Evolutionary conservation across 1,140 invertebrate genomes (phyloP), one percentile per base, ranked within the genome.

Genomic region (Drosophila ambigua): DNA sequence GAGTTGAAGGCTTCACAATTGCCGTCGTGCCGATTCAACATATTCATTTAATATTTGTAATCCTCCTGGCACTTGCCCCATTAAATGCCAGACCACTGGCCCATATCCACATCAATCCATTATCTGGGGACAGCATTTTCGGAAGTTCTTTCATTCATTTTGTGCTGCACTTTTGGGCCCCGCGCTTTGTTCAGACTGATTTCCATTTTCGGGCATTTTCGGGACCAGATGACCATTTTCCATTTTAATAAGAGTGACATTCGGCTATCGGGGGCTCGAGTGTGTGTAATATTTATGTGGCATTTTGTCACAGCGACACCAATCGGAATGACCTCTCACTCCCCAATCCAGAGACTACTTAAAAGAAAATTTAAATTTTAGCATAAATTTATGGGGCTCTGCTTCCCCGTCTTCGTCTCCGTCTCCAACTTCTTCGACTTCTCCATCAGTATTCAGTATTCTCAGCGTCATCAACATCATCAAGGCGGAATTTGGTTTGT

Each of bases 281-380:
- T 81, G 78, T 63, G 82, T 87, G 78, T 85, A 78, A 78, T 87
- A 87, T 87, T 85, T 85, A 85, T 85, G 81, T 87, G 81, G 65
- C 69, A 85, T 85, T 85, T 85, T 85, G 81, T 85, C 81, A 87
- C 82, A 59, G 81, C 50, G 44, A 62, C 73, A 59, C 82, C 82
- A 85, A 77, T 80, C 76, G 59, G 46, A 61, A 60, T 83, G 77
- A 83, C 77, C 66, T 80, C 67, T 83, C 75, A 39, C 78, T 53
- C n/a, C 45, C n/a, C 26, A 52, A 9, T 31, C 49, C 49, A 49
- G 65, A 48, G 49, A 55, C 60, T 66, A 67, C 65, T 64, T 81
- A 31, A 87, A 85, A 81, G 81, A 69, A 87, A 85, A 85, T 81
- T 85, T 85, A 85, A 85, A 85, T 87, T 85, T 85, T 78, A 85